Percentiles rank a stretch among this genome's conserved stretches.
Conservation (phyloP, 1,140 invertebrate species). For the Neomicropteryx cornuta region DNA sequence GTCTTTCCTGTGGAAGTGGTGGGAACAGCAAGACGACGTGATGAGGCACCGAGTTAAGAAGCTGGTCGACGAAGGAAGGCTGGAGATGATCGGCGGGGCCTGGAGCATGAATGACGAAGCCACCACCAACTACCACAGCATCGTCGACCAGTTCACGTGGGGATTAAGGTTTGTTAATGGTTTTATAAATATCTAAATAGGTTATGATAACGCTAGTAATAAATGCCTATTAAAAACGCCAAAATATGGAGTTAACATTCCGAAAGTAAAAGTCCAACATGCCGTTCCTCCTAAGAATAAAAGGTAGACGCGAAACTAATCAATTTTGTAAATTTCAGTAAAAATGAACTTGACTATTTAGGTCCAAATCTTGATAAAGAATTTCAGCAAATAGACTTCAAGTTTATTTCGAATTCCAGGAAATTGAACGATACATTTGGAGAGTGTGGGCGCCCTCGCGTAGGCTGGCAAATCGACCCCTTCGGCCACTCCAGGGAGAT, state of each 20-base stretch:
- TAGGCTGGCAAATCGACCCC: conserved; percentile 91
- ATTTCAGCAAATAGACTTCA: too few species aligned
- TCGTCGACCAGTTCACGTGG: conserved; percentile 87
- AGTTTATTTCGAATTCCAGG: too few species aligned
- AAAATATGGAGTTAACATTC: too few species aligned
- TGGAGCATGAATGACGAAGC: conserved; percentile 96
- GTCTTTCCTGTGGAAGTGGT: conserved; percentile 92
- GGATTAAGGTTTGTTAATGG: conserved; percentile 60
- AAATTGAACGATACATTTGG: conserved; percentile 75
- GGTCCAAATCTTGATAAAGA: too few species aligned
- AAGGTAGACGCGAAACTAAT: too few species aligned
- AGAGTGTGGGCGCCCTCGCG: conserved; percentile 61
- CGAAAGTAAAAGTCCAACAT: too few species aligned
- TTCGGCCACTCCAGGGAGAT: conserved; percentile 86
- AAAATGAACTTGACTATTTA: too few species aligned
- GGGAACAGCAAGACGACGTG: conserved; percentile 56
- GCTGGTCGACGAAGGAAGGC: conserved; percentile 59
- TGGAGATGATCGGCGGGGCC: conserved; percentile 81
- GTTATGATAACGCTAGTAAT: too few species aligned
- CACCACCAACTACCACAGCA: conserved; percentile 80
- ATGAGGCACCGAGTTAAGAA: conserved; percentile 42
- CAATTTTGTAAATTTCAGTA: too few species aligned
- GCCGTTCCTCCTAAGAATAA: too few species aligned
- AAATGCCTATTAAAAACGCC: too few species aligned
- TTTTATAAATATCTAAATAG: too few species aligned